These are phyloP conservation scores for Bradypodion pumilum DNA, from an alignment of 2,797 vertebrate genomes.

Conservation along the genomic window DNA sequence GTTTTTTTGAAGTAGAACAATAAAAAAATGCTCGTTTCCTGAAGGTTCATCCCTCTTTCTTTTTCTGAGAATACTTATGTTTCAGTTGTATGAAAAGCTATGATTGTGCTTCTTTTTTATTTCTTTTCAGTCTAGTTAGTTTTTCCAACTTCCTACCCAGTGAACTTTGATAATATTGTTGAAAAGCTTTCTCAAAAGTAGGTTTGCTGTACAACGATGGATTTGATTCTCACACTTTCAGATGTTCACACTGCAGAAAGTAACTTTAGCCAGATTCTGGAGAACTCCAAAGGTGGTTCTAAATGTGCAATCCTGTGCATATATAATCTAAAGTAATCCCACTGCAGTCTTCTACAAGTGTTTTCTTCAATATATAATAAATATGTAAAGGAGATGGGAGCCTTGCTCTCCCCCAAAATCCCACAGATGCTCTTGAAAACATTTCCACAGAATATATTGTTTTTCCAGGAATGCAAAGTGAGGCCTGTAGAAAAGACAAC, in stretches of 20 bases:
- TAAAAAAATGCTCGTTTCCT: slow-evolving; percentile 18
- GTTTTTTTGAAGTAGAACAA: slow-evolving; percentile 21
- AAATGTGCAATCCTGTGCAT: background rate
- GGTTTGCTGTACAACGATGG: background rate
- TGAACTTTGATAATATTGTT: background rate
- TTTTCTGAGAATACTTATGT: background rate
- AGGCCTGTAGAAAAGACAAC: background rate
- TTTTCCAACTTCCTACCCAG: background rate
- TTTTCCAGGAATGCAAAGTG: background rate
- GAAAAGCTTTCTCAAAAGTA: slow-evolving; percentile 1
- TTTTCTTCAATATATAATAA: background rate
- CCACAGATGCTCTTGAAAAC: too few species aligned
- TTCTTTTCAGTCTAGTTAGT: background rate
- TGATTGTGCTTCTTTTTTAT: slow-evolving; percentile 11
- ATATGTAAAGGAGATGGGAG: too few species aligned
- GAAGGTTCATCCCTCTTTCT: background rate
- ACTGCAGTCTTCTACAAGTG: background rate
- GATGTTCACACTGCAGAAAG: background rate
- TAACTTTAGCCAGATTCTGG: background rate
- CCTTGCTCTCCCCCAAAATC: too few species aligned
- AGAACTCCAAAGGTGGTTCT: slow-evolving; percentile 4
- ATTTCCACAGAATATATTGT: background rate
- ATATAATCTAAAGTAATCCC: background rate
- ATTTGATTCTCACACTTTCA: background rate
- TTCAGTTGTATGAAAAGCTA: slow-evolving; percentile 10